Conservation (phyloP, 1,140 invertebrate species). For the Nebria ingens region DNA sequence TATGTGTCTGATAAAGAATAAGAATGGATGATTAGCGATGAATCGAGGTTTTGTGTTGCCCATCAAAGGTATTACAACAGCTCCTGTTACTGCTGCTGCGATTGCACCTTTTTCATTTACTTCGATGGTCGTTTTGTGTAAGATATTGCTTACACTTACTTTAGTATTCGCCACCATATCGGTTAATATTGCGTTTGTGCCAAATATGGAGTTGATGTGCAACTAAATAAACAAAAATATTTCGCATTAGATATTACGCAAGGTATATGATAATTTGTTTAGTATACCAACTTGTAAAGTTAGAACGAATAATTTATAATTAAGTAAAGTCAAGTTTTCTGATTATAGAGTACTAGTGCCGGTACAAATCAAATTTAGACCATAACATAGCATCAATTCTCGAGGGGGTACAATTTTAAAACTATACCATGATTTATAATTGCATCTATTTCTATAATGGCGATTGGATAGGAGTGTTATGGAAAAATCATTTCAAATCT, state of each 20-base stretch:
- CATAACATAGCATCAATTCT: too few relatives aligned
- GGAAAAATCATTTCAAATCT: too few relatives aligned
- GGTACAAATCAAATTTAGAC: too few relatives aligned
- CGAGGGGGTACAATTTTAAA: too few relatives aligned
- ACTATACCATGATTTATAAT: too few relatives aligned
- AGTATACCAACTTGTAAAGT: conserved; percentile 1
- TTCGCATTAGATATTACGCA: conserved; percentile 15
- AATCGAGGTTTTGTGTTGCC: conserved; percentile 38
- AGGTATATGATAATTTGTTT: conserved; percentile 16
- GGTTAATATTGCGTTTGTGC: conserved; percentile 45
- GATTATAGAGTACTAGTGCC: too few relatives aligned
- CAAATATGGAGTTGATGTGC: conserved; percentile 51
- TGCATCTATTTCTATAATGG: too few relatives aligned
- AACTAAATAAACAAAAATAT: conserved; percentile 35
- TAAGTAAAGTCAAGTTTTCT: too few relatives aligned
- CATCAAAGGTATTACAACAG: conserved; percentile 48
- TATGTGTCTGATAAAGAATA: conserved; percentile 58
- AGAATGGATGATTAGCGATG: conserved; percentile 54
- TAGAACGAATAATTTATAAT: too few relatives aligned
- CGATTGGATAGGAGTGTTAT: too few relatives aligned
- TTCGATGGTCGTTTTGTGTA: conserved; percentile 59
- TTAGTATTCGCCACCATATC: conserved; percentile 39
- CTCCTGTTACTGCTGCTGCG: conserved; percentile 56
- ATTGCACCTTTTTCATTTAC: conserved; percentile 61
- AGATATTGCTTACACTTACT: conserved; percentile 44